Evolutionary conservation across 1,140 invertebrate species (phyloP), one percentile per base, ranked within the genome.

Genomic region (Conus betulinus): DNA sequence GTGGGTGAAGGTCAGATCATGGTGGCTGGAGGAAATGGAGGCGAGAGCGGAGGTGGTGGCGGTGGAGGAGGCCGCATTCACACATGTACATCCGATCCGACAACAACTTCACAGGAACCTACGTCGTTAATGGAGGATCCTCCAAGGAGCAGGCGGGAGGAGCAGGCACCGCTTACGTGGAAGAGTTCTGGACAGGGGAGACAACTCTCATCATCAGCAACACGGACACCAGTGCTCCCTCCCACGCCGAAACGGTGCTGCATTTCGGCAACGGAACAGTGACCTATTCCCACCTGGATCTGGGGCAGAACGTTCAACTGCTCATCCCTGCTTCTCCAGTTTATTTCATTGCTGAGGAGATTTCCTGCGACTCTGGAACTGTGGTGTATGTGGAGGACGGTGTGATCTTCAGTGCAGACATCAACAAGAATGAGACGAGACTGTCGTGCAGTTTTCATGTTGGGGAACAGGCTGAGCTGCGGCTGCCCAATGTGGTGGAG

Each of bases 391-490:
- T 93, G 20, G 84, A 91, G 39, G 90, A 93, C 79, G 53, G 91
- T 78, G 90, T 92, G 17, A 88, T 91, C 39, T 93, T 93, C 86
- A 92, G 89, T 81, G 92, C 91, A 20, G 93, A 93, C 84, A 67
- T 87, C 60, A 90, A 91, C n/a, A 88, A 91, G 85, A 86, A 88
- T 3, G 91, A 91, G 79, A 93, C 90, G 52, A 89, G 90, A 13
- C 86, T 93, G 8, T 89, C 86, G 15, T 93, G 93, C 89, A 93
- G 93, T 84, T 89, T 93, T 79, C 87, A 92, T 63, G 84, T 93
- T 23, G 89, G 88, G 17, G 90, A 92, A 85, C 52, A 88, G 39
- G 93, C 90, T 53, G 93, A 93, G 82, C 86, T 91, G 1, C 87
- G 92, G 27, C 87, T 93, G 25, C 93, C 93, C 15, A 90, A 91